Evolutionary conservation across 2,797 vertebrate species (phyloP).

Genomic region (Peromyscus attwateri): DNA sequence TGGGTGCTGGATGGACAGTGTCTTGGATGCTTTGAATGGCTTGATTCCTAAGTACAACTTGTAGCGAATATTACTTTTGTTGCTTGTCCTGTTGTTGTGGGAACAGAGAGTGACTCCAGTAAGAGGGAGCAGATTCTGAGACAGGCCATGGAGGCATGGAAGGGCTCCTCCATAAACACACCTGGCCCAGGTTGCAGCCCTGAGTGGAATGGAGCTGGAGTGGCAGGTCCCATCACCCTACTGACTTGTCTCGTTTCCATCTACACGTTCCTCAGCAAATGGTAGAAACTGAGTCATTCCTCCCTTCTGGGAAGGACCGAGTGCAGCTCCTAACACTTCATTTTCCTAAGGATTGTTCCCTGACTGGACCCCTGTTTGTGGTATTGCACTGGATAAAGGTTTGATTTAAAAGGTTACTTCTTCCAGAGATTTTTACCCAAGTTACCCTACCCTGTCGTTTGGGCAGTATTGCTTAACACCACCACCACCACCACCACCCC

Average conservation of each 20-base stretch:
- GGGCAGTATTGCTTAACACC: not conserved
- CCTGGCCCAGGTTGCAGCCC: not conserved
- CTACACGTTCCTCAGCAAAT: too few relatives aligned
- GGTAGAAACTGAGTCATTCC: not conserved
- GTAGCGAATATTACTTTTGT: not conserved
- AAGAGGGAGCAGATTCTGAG: not conserved
- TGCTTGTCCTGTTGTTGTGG: not conserved
- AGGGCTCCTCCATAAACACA: not conserved
- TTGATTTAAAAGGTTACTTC: not conserved
- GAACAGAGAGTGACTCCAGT: not conserved
- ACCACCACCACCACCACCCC: rapidly evolving
- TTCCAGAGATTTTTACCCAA: rapidly evolving
- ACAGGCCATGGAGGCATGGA: not conserved
- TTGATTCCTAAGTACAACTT: not conserved
- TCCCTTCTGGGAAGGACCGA: too few relatives aligned
- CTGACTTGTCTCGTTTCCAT: not conserved
- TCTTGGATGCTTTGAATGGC: not conserved
- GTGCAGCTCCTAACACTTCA: not conserved
- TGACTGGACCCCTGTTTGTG: not conserved
- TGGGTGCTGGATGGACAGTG: not conserved
- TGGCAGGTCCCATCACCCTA: not conserved
- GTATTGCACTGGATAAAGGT: not conserved
- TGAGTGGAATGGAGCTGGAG: too few relatives aligned
- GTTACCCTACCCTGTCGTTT: not conserved
- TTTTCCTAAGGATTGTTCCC: not conserved